Base-by-base conservation (phyloP, 64 coral and sea anemone genomes). In the Cladopsammia gracilis region DNA sequence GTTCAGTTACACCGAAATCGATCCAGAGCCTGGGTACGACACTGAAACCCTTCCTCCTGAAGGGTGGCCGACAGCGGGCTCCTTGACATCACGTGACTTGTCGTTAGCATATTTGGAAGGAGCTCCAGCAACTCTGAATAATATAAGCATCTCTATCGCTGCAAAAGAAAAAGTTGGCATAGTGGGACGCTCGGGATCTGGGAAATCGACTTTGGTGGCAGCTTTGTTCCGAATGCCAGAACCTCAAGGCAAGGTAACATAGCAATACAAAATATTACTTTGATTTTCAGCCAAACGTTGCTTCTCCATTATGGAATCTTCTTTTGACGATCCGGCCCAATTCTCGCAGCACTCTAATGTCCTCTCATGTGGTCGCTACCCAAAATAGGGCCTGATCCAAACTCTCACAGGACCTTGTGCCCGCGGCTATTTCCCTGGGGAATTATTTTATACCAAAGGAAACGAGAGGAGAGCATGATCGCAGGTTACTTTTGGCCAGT, bases 171-270 rank as follows among this genome's bases (percentile, higher is more conserved):
- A 74, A 57, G 34, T 94, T 53, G 92, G 92, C 4, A 87, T 94
- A 16, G 92, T 62, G 6, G 92, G 92, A 44, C 73, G 86, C 47
- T 88, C 92, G 7, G 92, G 92, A 61, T 85, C 92, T 4, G 92
- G 92, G 0, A 94, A 94, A 60, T 94, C 92, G 6, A 88, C 85
- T 18, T 44, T 94, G 24, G 48, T 94, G 47, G 85, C 92, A 12
- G 92, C 92, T 52, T 88, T 94, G 74, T 89, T 94, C 56, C 85
- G 92, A 44, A 94, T 89, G 86, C 92, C 92, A 70, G 92, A 94
- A 47, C 92, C 92, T 19, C 64, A 71, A 19, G 92, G 92, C 10
- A n/a, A 56, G 68, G 68, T 71, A 42, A 25, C 2, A 34, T 1
- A 34, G 34, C 34, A 34, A 34, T 34, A 2, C 2, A 2, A 86